Evolutionary conservation across 2,888 invertebrate genomes (phyloP), one percentile per base, ranked within the genome.

Genomic region (Cosmopolites sordidus): DNA sequence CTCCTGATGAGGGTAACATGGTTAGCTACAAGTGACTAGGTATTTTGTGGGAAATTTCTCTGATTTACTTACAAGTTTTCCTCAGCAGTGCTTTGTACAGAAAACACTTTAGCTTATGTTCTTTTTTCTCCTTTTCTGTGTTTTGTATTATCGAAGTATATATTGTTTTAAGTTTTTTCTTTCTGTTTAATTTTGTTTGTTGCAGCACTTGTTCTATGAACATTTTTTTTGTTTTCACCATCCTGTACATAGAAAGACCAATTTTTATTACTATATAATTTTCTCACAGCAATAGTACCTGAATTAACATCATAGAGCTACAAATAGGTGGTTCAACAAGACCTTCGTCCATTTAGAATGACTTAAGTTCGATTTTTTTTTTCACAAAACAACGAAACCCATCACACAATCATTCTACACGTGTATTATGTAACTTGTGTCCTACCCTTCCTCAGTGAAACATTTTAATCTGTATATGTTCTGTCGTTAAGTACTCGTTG

Each of bases 201-300:
- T 62, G 65, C 62, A 63, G 64, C 64, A 65, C 63, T 61, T 63
- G 60, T 64, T 64, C 61, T 62, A 60, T 62, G 52, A 59, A 60
- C 60, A 52, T 33, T 11, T 33, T 12, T 12, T 12, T 33, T 33
- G n/a, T 33, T 33, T 33, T 56, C 58, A 62, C 58, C 58, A 47
- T 61, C 58, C 45, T 62, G 60, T 60, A 60, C 44, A 59, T 58
- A 60, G 43, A 33, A n/a, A 12, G 11, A 33, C 33, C 3, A 33
- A 33, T 33, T 33, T 4, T 9, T 12, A 33, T 33, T 4, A 4
- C n/a, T n/a, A n/a, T n/a, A n/a, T n/a, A n/a, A n/a, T n/a, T 33
- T 33, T 51, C 55, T 62, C 64, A 56, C 33, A 48, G 73, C 73
- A 74, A 73, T 74, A 74, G 73, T 74, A 74, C 73, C 73, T 74